Evolutionary conservation across 2,113 vertebrate species (phyloP).

Genomic region (Bolborhynchus lineola): DNA sequence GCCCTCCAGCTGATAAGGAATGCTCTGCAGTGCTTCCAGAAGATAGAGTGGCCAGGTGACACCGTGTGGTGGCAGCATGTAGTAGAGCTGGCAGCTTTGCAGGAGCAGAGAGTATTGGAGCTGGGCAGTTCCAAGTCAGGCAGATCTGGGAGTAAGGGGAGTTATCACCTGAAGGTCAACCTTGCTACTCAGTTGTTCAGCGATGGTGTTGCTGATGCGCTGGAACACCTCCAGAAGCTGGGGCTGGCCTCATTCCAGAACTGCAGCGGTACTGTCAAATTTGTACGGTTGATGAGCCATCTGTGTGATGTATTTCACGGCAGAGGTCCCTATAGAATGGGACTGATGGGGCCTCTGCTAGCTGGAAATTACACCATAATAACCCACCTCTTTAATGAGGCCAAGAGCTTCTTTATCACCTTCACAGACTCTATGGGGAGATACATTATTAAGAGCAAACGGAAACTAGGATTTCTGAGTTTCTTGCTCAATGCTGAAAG

Average conservation of each 20-base stretch:
- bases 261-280: constrained; percentile 41
- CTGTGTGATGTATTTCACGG: constrained; percentile 34
- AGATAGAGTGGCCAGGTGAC: neutral
- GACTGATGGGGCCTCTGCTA: neutral
- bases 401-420: constrained; percentile 47
- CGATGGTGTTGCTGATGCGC: neutral
- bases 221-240: constrained; percentile 52
- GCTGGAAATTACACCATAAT: constrained; percentile 44
- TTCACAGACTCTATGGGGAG: constrained; percentile 49
- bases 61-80: constrained; percentile 50
- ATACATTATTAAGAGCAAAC: constrained; percentile 53
- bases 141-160: neutral
- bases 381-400: constrained; percentile 47
- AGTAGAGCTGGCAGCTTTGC: constrained; percentile 40
- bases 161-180: constrained; percentile 53
- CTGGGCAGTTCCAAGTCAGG: neutral
- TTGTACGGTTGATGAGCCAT: constrained; percentile 52
- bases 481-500: constrained; percentile 68
- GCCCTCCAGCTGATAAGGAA: constrained; percentile 55
- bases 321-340: constrained; percentile 20
- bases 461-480: constrained; percentile 65
- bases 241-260: constrained; percentile 60
- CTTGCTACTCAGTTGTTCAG: constrained; percentile 57
- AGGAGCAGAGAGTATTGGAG: neutral
- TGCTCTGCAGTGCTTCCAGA: constrained; percentile 57